phyloP scores from a whole-genome alignment of 2,888 invertebrate species.

The Allophyes oxyacanthae region DNA sequence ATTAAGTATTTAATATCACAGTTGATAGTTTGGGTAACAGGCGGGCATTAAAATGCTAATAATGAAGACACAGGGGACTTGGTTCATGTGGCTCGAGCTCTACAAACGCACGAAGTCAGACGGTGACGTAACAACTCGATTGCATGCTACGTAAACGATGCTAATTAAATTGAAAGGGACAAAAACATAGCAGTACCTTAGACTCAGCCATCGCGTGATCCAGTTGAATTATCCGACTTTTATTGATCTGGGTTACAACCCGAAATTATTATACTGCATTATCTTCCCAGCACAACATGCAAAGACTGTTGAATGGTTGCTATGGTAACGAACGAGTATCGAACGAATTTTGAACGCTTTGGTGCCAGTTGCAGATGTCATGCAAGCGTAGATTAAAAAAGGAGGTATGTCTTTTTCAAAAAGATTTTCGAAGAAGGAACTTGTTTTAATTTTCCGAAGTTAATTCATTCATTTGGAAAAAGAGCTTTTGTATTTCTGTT shows the following conservation, averaged over 20 bases:
- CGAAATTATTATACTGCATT: slow-evolving; percentile 84
- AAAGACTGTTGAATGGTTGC: slow-evolving; percentile 68
- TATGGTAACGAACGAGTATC: slow-evolving; percentile 71
- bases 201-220: slow-evolving; percentile 84
- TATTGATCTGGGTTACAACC: slow-evolving; percentile 83
- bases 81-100: slow-evolving; percentile 30
- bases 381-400: slow-evolving; percentile 11
- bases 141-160: slow-evolving; percentile 76
- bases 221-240: slow-evolving; percentile 76
- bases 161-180: slow-evolving; percentile 80
- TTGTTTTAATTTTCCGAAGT: too few species aligned
- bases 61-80: slow-evolving; percentile 43
- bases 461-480: too few species aligned
- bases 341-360: slow-evolving; percentile 57
- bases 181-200: slow-evolving; percentile 73
- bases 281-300: slow-evolving; percentile 77
- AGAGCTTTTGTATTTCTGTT: too few species aligned
- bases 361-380: slow-evolving; percentile 30
- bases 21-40: slow-evolving; percentile 21
- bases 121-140: slow-evolving; percentile 62
- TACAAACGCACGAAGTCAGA: slow-evolving; percentile 22
- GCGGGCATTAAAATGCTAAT: slow-evolving; percentile 56
- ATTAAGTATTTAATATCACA: slow-evolving; percentile 46
- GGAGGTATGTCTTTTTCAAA: slow-evolving; percentile 17
- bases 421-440: too few species aligned